Base-by-base conservation (phyloP, 2,113 vertebrate species). In the Chionomys nivalis region DNA sequence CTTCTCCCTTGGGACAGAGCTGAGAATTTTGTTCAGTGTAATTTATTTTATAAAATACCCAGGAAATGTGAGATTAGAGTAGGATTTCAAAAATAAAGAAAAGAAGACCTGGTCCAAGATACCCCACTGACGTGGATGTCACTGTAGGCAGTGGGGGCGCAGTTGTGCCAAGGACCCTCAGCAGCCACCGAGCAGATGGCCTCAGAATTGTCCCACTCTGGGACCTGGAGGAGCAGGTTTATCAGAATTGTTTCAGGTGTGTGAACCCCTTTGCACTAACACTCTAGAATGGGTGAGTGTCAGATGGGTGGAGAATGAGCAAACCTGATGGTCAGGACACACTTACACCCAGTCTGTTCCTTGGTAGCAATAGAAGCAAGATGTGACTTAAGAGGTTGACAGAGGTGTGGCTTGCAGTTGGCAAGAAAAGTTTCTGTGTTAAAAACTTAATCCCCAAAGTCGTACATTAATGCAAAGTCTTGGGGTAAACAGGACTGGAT, bases 81-180 rank as follows among this genome's bases (percentile, higher is more conserved):
- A 17, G 5, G 0, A 0, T 17, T 11, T 13, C 21, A 31, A 72
- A 7, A 44, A 7, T 36, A 58, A 58, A n/a, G 26, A 31, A 49
- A 24, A 7, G 19, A 68, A 12, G 31, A 13, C 24, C 44, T 23
- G 44, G 5, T 3, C 39, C 0, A 4, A 16, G 85, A 10, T 2
- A 6, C 44, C 4, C 4, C 23, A 31, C 33, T 12, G 5, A 24
- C 23, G 33, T 24, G 28, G 47, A 11, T 14, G 2, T 13, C 19
- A 0, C 0, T 2, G n/a, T 16, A 2, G 47, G 9, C 5, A 3
- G 1, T 2, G 2, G 24, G 24, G n/a, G 13, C 33, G 6, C 11
- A 4, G 14, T 36, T 13, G 87, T 28, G n/a, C 23, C 7, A 17
- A 82, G 33, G 44, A 26, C 21, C 19, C 17, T n/a, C 44, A 36